Conservation (phyloP, 2,113 vertebrate species). For the Datnioides undecimradiatus region DNA sequence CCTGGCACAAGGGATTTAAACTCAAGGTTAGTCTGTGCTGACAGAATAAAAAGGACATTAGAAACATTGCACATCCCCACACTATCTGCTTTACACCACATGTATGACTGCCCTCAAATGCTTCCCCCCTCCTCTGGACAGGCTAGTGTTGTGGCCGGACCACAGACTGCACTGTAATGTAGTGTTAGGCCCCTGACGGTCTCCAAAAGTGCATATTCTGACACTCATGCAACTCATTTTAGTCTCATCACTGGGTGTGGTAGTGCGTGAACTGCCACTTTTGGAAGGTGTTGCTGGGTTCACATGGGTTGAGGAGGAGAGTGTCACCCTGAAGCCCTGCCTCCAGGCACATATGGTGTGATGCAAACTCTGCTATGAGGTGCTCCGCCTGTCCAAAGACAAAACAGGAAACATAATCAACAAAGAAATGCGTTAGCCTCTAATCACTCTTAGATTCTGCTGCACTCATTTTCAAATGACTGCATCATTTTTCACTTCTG, state of each 20-base stretch:
- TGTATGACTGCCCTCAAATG: not conserved
- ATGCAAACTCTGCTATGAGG: slow-evolving; percentile 83
- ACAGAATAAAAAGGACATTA: slow-evolving; percentile 28
- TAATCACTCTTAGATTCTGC: not conserved
- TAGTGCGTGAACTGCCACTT: slow-evolving; percentile 95
- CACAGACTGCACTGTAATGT: not conserved
- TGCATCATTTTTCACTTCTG: not conserved
- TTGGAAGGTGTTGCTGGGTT: slow-evolving; percentile 82
- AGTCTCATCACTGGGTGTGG: slow-evolving; percentile 76
- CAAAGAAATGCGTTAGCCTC: too few relatives aligned
- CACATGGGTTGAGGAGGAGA: slow-evolving; percentile 81
- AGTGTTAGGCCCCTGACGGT: not conserved
- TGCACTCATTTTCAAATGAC: not conserved
- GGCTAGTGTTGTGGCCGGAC: not conserved
- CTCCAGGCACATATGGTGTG: slow-evolving; percentile 86
- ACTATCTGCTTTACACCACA: slow-evolving; percentile 22
- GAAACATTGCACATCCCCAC: slow-evolving; percentile 69
- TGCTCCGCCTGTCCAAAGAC: slow-evolving; percentile 84
- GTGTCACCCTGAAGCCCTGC: slow-evolving; percentile 55
- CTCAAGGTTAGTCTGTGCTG: not conserved
- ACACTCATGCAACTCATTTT: not conserved
- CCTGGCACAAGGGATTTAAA: slow-evolving; percentile 4
- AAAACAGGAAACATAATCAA: slow-evolving; percentile 28
- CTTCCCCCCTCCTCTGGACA: slow-evolving; percentile 7
- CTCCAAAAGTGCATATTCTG: slow-evolving; percentile 1